Percentiles rank a stretch among this genome's conserved stretches.
These are phyloP conservation scores for Aromia moschata DNA, from an alignment of 2,888 invertebrate species.

Conservation along the genomic window DNA sequence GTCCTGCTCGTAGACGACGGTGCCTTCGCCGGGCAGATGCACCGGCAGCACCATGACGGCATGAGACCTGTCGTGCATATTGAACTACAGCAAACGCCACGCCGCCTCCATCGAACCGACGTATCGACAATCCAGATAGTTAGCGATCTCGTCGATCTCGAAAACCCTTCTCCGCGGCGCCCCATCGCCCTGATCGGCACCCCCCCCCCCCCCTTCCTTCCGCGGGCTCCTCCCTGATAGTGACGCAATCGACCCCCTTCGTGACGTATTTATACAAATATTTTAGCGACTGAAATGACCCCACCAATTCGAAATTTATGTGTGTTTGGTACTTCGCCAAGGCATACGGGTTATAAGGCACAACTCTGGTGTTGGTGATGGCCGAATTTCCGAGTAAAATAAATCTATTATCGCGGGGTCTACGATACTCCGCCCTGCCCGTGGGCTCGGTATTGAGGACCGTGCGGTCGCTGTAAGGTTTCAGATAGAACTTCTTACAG, in stretches of 20 bases:
- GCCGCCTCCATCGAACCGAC: conserved; percentile 54
- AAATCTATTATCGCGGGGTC: conserved; percentile 21
- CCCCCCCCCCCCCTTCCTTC: conserved; percentile 12
- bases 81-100: too few relatives aligned
- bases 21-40: too few relatives aligned
- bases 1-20: too few relatives aligned
- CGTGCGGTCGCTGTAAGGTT: not conserved
- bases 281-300: conserved; percentile 32
- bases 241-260: conserved; percentile 27
- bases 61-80: too few relatives aligned
- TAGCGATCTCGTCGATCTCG: too few relatives aligned
- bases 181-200: conserved; percentile 52
- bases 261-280: conserved; percentile 40
- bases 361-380: conserved; percentile 27
- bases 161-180: too few relatives aligned
- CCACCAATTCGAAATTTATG: conserved; percentile 40
- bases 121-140: conserved; percentile 53
- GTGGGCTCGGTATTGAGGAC: not conserved
- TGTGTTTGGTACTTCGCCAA: conserved; percentile 35
- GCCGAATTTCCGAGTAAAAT: conserved; percentile 7
- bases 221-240: not conserved
- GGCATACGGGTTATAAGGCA: conserved; percentile 32
- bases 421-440: not conserved
- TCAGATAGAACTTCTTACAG: not conserved
- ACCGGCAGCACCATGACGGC: too few relatives aligned